phyloP scores from a whole-genome alignment of 2,888 invertebrate genomes.

The Thymelicus sylvestris region DNA sequence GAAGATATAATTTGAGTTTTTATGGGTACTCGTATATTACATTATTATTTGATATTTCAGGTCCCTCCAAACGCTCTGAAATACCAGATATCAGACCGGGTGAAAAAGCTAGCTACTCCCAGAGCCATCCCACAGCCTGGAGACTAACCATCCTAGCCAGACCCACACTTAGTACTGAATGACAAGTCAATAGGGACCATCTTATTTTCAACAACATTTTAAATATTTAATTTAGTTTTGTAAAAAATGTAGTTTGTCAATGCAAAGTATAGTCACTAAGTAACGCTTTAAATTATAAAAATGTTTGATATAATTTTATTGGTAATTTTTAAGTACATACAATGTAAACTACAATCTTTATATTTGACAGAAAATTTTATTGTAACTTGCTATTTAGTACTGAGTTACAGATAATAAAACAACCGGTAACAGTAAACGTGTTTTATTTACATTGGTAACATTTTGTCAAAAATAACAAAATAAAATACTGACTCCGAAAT shows the following conservation, averaged over 20 bases:
- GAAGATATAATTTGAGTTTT: too few species aligned
- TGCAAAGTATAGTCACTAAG: not conserved
- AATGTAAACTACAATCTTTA: not conserved
- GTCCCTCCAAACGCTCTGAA: constrained; percentile 68
- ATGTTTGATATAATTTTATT: not conserved
- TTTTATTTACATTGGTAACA: constrained; percentile 63
- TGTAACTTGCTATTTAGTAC: not conserved
- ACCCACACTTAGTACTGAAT: constrained; percentile 14
- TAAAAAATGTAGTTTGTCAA: not conserved
- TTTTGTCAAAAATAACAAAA: constrained; percentile 33
- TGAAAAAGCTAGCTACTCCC: constrained; percentile 68
- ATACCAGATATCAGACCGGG: constrained; percentile 69
- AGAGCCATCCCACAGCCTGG: constrained; percentile 55
- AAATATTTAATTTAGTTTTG: too few species aligned
- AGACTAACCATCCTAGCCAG: not conserved
- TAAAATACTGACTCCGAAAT: constrained; percentile 20
- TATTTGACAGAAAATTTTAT: not conserved
- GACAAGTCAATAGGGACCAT: not conserved
- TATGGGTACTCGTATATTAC: not conserved
- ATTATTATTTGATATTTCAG: constrained; percentile 50
- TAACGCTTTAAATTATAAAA: not conserved
- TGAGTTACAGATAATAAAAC: constrained; percentile 40
- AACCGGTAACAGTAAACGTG: constrained; percentile 47
- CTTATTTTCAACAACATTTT: not conserved
- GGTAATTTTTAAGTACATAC: not conserved